These are phyloP conservation scores for Volucella inflata DNA, from an alignment of 2,888 invertebrate species.

Conservation along the genomic window DNA sequence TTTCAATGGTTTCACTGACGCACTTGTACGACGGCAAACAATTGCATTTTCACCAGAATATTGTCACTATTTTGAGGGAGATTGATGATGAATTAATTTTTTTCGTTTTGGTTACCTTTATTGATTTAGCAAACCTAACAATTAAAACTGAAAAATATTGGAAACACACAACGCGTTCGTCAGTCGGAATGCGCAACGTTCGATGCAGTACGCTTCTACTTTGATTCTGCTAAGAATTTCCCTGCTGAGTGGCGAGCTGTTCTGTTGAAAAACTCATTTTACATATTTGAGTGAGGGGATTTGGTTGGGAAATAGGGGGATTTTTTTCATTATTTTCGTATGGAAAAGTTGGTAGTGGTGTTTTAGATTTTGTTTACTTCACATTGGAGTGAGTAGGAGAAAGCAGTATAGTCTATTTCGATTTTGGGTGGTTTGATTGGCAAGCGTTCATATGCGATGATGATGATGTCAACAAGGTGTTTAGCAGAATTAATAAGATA, in stretches of 20 bases:
- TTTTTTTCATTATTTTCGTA: neutral
- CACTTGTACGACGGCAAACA: constrained; percentile 24
- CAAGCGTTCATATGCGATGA: constrained; percentile 35
- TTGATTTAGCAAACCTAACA: constrained; percentile 54
- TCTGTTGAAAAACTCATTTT: constrained; percentile 22
- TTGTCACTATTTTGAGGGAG: constrained; percentile 7
- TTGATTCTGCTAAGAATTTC: constrained; percentile 58
- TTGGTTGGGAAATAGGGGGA: constrained; percentile 28
- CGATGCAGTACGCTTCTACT: constrained; percentile 56
- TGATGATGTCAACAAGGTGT: constrained; percentile 50
- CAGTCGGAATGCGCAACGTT: constrained; percentile 55
- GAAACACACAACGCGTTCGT: constrained; percentile 56
- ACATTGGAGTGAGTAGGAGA: constrained; percentile 20
- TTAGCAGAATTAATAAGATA: neutral
- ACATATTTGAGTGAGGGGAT: constrained; percentile 6
- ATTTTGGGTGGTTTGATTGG: neutral
- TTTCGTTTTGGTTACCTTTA: constrained; percentile 32
- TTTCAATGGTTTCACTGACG: constrained; percentile 35
- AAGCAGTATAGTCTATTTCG: neutral
- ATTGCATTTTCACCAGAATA: constrained; percentile 1
- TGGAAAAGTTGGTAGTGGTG: constrained; percentile 18
- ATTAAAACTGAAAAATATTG: constrained; percentile 57
- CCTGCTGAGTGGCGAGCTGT: constrained; percentile 1
- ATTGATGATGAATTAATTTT: neutral
- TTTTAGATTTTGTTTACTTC: constrained; percentile 44